These are phyloP conservation scores for Agonopterix arenella DNA, from an alignment of 2,888 invertebrate genomes.

Conservation along the genomic window DNA sequence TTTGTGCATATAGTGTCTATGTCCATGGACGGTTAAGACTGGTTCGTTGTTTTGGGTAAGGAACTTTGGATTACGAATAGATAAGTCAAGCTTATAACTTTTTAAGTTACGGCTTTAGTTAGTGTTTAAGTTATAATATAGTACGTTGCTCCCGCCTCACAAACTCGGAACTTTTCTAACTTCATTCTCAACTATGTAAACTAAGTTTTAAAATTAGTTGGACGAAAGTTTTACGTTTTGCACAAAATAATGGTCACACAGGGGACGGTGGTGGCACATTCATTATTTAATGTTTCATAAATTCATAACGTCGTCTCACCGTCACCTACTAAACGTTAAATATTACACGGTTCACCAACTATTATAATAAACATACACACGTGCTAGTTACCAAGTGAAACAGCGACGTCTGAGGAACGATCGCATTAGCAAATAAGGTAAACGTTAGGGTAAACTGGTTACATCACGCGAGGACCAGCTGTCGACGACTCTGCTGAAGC, in stretches of 20 bases:
- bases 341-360: not conserved
- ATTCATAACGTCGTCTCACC: not conserved
- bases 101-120: too few relatives aligned
- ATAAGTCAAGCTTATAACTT: too few relatives aligned
- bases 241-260: not conserved
- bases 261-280: not conserved
- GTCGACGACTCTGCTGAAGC: conserved; percentile 3
- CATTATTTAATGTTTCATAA: not conserved
- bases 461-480: conserved; percentile 35
- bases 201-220: not conserved
- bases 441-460: conserved; percentile 49
- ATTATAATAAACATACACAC: conserved; percentile 7
- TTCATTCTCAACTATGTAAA: not conserved
- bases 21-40: too few relatives aligned
- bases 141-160: too few relatives aligned
- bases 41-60: too few relatives aligned
- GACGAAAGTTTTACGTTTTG: conserved; percentile 1
- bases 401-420: conserved; percentile 34
- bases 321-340: too few relatives aligned
- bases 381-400: conserved; percentile 22
- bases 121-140: too few relatives aligned
- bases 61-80: too few relatives aligned
- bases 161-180: not conserved
- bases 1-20: too few relatives aligned
- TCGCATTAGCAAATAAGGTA: conserved; percentile 50